Conservation (phyloP, 2,113 vertebrate species). For the Seriola dumerili region DNA sequence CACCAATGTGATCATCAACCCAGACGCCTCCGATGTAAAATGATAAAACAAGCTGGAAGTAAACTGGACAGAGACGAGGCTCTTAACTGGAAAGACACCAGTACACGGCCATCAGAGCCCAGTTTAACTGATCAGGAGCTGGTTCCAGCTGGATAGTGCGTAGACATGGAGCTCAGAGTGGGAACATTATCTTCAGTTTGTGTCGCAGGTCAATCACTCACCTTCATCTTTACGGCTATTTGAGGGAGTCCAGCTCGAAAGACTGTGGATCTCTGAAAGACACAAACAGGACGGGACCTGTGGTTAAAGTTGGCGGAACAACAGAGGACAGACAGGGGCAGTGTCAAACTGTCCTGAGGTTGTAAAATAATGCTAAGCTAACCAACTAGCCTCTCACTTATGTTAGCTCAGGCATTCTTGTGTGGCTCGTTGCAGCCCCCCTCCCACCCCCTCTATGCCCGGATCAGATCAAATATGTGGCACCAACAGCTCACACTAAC, state of each 20-base stretch:
- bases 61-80: not conserved
- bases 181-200: slow-evolving; percentile 7
- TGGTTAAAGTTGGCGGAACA: not conserved
- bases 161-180: not conserved
- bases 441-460: slow-evolving; percentile 39
- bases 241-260: slow-evolving; percentile 94
- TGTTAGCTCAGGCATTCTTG: slow-evolving; percentile 76
- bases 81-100: not conserved
- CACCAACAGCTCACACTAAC: slow-evolving; percentile 31
- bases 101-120: not conserved
- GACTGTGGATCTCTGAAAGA: slow-evolving; percentile 77
- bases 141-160: not conserved
- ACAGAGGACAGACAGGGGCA: slow-evolving; percentile 14
- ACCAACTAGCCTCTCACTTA: slow-evolving; percentile 72
- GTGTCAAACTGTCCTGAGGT: slow-evolving; percentile 8
- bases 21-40: not conserved
- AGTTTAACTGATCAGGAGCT: not conserved
- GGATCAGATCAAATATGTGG: slow-evolving; percentile 64
- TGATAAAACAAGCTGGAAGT: too few relatives aligned
- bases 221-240: slow-evolving; percentile 95
- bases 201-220: slow-evolving; percentile 79
- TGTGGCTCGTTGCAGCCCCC: slow-evolving; percentile 61
- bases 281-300: slow-evolving; percentile 15
- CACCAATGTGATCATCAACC: not conserved
- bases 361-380: slow-evolving; percentile 56